Conservation (phyloP, 2,113 vertebrate species). For the Salvator merianae region DNA sequence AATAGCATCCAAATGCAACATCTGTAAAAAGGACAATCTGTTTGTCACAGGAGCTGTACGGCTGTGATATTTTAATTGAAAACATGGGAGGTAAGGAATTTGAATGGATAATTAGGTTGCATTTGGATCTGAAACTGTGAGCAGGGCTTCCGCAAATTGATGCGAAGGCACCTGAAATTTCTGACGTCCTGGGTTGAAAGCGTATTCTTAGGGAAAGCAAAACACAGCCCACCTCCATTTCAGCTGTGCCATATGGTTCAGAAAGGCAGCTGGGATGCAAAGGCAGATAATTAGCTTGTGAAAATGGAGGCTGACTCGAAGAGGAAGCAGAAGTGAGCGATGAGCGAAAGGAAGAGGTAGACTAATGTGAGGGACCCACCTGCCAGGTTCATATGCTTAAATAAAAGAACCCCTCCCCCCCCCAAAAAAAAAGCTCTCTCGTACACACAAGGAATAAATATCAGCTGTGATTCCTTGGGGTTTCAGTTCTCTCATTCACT, state of each 20-base stretch:
- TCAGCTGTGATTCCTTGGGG: constrained; percentile 34
- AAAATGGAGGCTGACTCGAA: constrained; percentile 60
- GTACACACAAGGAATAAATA: constrained; percentile 37
- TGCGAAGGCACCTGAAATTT: constrained; percentile 38
- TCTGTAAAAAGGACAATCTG: constrained; percentile 62
- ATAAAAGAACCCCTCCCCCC: constrained; percentile 31
- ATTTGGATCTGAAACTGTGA: constrained; percentile 42
- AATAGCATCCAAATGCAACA: constrained; percentile 62
- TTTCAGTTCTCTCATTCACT: neutral
- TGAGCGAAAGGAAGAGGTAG: constrained; percentile 57
- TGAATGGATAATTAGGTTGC: constrained; percentile 48
- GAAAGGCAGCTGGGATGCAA: constrained; percentile 46
- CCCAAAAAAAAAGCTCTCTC: no score
- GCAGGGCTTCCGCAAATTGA: constrained; percentile 22
- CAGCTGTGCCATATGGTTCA: constrained; percentile 53
- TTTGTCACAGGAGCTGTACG: constrained; percentile 59
- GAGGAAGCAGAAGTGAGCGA: constrained; percentile 59
- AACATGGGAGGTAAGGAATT: constrained; percentile 63
- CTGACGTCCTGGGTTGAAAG: constrained; percentile 41
- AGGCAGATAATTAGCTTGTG: constrained; percentile 61
- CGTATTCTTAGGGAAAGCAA: constrained; percentile 29
- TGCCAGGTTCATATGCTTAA: constrained; percentile 65
- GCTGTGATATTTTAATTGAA: constrained; percentile 74
- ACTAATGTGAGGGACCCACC: constrained; percentile 59
- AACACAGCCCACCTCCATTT: constrained; percentile 37